Evolutionary conservation across 2,113 vertebrate species (phyloP), one percentile per base, ranked within the genome.

Genomic region (Leucopsar rothschildi): DNA sequence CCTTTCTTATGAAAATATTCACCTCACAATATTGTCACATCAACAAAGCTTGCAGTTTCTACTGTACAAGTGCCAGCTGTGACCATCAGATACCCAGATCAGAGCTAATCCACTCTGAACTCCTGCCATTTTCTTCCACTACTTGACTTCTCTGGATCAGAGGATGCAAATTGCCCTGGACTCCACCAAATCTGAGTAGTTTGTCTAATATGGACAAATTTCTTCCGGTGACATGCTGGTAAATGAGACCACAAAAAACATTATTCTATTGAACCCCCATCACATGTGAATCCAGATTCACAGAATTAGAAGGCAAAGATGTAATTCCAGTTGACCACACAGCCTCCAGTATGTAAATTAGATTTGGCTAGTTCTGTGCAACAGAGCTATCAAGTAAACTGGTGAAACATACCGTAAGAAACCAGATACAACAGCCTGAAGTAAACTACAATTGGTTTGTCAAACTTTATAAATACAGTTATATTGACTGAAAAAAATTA

Each of bases 361-460:
- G 79, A 93, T 97, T 96, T 97, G 79, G 88, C 79, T 95, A 86
- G 71, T 68, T 91, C 71, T 94, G 40, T 13, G 28, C 78, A 95
- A 97, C 72, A 97, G 84, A 96, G 80, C 89, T 95, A 95, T 98
- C 95, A 92, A 82, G 92, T 97, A 95, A 96, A 95, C 85, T 93
- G 84, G 64, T 85, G 82, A 97, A 97, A 93, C 37, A 93, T 86
- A 94, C 72, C 61, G 40, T 78, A 71, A 86, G 96, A 97, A 97
- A 97, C 84, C 63, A 93, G 55, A 95, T 95, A 82, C 52, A 93
- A 80, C 60, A 94, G 89, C 89, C 96, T 96, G 89, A 94, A 96
- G 88, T 97, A 96, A 96, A 90, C 93, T 87, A 66, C 49, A 96
- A 90, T 93, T 93, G 85, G 76, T 96, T 97, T 94, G 95, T 87